A percentile compares a stretch with the other conserved stretches of the same genome.
Conservation (phyloP, 2,113 vertebrate species). For the Ochotona princeps region DNA sequence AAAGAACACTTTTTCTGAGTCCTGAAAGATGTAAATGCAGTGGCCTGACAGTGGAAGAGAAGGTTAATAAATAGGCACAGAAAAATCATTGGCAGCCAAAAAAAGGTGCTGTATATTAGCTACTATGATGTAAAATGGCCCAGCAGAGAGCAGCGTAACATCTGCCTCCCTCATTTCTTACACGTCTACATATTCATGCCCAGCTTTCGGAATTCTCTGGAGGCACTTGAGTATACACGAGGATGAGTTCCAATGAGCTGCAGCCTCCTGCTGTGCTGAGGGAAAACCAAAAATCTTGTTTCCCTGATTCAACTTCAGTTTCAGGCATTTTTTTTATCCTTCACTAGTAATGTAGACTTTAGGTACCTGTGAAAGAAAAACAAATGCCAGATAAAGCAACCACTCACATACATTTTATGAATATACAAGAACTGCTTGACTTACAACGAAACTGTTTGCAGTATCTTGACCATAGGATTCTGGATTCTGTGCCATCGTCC, state of each 20-base stretch:
- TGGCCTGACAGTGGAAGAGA: not conserved
- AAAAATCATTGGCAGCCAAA: constrained; percentile 75
- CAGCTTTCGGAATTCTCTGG: constrained; percentile 84
- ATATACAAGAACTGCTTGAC: not conserved
- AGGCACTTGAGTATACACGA: constrained; percentile 81
- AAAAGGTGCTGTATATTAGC: constrained; percentile 81
- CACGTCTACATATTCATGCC: constrained; percentile 88
- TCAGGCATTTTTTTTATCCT: constrained; percentile 49
- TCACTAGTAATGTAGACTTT: constrained; percentile 52
- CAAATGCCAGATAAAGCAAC: not conserved
- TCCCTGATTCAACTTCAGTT: not conserved
- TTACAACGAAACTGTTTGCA: too few species aligned
- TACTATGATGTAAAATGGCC: constrained; percentile 80
- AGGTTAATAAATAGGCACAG: constrained; percentile 61
- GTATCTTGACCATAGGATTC: too few species aligned
- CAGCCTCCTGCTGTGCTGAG: constrained; percentile 77
- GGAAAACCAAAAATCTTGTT: constrained; percentile 55
- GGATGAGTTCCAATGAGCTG: constrained; percentile 81
- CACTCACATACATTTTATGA: not conserved
- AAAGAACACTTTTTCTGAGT: constrained; percentile 30
- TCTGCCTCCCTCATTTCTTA: constrained; percentile 84
- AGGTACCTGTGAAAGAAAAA: not conserved
- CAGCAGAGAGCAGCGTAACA: constrained; percentile 84
- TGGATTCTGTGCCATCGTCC: too few species aligned
- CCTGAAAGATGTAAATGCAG: constrained; percentile 36